Evolutionary conservation across 2,113 vertebrate species (phyloP).

Genomic region (Numenius arquata): DNA sequence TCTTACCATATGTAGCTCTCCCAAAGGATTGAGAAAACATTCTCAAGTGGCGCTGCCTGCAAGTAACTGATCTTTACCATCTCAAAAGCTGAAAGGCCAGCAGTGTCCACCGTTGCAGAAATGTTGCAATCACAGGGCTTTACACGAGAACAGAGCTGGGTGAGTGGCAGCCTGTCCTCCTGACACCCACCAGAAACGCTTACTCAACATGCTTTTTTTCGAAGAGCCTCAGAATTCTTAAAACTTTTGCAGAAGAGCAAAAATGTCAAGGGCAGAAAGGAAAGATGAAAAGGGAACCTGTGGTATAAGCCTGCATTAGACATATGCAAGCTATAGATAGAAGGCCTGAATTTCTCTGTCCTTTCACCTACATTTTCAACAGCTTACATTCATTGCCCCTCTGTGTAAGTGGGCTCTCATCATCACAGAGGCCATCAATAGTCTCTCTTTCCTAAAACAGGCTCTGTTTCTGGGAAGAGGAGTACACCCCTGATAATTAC

Average conservation of each 20-base stretch:
- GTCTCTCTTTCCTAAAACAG: neutral
- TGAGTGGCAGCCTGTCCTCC: neutral
- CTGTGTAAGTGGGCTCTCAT: neutral
- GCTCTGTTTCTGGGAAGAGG: neutral
- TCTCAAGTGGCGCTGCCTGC: neutral
- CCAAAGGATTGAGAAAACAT: neutral
- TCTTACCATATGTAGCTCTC: neutral
- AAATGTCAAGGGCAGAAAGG: neutral
- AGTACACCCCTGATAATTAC: neutral
- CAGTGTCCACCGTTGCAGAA: neutral
- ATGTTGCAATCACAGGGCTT: neutral
- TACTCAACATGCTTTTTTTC: neutral
- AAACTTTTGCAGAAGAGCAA: neutral
- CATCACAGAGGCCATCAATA: neutral
- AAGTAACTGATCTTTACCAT: neutral
- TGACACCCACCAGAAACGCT: neutral
- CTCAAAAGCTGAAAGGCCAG: neutral
- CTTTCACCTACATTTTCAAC: neutral
- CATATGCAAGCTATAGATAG: neutral
- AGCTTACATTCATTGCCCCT: neutral
- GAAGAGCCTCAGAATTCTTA: neutral
- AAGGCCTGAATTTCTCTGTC: neutral
- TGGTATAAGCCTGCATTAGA: neutral
- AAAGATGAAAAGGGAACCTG: constrained; percentile 14
- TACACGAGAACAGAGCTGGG: accelerated